A percentile compares a stretch with the other conserved stretches of the same genome.
Conservation (phyloP, 2,888 invertebrate genomes). For the Dyspetes luteomarginatus region DNA sequence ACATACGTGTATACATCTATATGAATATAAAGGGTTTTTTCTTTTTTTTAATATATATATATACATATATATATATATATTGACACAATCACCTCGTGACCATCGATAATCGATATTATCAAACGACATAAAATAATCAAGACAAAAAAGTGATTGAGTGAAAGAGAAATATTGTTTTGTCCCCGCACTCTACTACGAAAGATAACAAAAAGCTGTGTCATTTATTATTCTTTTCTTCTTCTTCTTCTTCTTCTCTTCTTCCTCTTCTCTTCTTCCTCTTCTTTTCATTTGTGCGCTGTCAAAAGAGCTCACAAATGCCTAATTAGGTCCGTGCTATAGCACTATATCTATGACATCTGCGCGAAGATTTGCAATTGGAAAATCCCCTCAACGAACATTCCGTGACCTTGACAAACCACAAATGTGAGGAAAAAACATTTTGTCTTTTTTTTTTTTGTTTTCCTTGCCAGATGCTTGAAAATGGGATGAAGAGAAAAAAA, state of each 20-base stretch:
- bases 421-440: conserved; percentile 6
- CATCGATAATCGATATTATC: conserved; percentile 47
- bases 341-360: conserved; percentile 41
- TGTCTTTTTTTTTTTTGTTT: not conserved
- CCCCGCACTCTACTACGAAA: not conserved
- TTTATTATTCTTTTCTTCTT: not conserved
- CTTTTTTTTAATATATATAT: too few species aligned
- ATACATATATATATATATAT: conserved; percentile 5
- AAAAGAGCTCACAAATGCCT: conserved; percentile 59
- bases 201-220: not conserved
- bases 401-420: conserved; percentile 24
- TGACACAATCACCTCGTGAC: conserved; percentile 23
- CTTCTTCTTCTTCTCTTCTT: too few species aligned
- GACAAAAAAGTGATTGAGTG: conserved; percentile 3
- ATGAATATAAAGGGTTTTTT: not conserved
- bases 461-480: not conserved
- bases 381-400: conserved; percentile 48
- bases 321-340: conserved; percentile 60
- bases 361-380: conserved; percentile 45
- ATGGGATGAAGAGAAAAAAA: too few species aligned
- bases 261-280: conserved; percentile 20
- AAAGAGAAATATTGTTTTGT: conserved; percentile 14
- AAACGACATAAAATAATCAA: conserved; percentile 32
- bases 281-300: conserved; percentile 39
- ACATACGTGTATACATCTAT: not conserved